phyloP scores from a whole-genome alignment of 2,888 invertebrate species.

The Phyllotreta cruciferae region DNA sequence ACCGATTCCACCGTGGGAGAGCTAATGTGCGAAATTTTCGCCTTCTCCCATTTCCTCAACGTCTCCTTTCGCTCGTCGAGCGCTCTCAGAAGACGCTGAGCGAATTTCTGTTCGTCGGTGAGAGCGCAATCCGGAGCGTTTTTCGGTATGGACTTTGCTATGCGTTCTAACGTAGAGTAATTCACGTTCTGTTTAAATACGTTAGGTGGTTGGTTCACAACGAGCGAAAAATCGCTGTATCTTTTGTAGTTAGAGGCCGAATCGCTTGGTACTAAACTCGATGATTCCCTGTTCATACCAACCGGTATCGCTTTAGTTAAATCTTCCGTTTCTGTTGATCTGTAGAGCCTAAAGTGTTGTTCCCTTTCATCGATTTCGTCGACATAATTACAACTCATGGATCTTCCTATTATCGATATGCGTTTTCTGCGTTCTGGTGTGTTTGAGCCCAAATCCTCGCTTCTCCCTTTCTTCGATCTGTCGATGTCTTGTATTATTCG shows the following conservation, averaged over 20 bases:
- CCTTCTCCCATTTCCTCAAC: constrained; percentile 43
- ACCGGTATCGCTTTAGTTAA: constrained; percentile 30
- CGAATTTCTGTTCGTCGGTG: constrained; percentile 51
- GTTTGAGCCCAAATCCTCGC: constrained; percentile 25
- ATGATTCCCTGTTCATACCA: constrained; percentile 21
- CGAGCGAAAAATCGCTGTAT: constrained; percentile 36
- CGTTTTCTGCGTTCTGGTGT: constrained; percentile 22
- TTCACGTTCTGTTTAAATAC: constrained; percentile 23
- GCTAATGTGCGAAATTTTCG: constrained; percentile 47
- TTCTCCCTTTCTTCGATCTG: constrained; percentile 27
- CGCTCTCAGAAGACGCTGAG: constrained; percentile 48
- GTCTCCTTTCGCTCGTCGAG: constrained; percentile 49
- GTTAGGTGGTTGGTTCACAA: constrained; percentile 19
- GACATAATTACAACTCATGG: constrained; percentile 48
- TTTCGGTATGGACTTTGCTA: constrained; percentile 47
- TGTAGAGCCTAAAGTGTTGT: constrained; percentile 34
- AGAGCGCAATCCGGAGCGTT: constrained; percentile 44
- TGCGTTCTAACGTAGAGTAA: constrained; percentile 48
- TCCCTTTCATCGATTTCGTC: constrained; percentile 33
- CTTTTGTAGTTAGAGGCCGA: constrained; percentile 43
- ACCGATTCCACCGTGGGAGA: constrained; percentile 50
- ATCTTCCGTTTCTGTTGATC: constrained; percentile 41
- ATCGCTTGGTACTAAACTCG: constrained; percentile 42
- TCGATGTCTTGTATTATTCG: constrained; percentile 25
- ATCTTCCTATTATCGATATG: constrained; percentile 34